Base-by-base conservation (phyloP, 2,888 invertebrate species). In the Cremastinae sp. region DNA sequence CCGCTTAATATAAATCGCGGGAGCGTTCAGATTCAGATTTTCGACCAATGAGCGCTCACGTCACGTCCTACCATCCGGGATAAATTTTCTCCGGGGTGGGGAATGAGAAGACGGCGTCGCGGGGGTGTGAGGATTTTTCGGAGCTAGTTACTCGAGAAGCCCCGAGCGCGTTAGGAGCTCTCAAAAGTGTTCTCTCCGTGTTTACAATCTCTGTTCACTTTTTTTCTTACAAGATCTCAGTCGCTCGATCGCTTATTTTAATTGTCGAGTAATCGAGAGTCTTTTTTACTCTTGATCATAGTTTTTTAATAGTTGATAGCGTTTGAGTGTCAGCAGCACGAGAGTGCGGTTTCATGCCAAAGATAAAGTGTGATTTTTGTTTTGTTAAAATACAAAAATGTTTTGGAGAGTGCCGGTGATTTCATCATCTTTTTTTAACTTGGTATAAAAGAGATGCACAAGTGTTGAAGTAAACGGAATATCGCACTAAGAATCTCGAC, bases 41-140 rank as follows among this genome's bases (percentile, higher is more conserved):
- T 43, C 28, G 16, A 59, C 81, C 81, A 81, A 79, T 81, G 37
- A 35, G 39, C 49, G 39, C 14, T 1, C 16, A 28, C 20, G 68
- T 58, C 51, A 5, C 51, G 53, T 45, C 51, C 65, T 58, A 51
- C 59, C 28, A 28, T 37, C 56, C 58, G 53, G 37, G 22, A 28
- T 7, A 43, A 64, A 20, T 41, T 55, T n/a, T 2, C 8, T 3
- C 62, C 4, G 10, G 49, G 16, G 47, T 64, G 45, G 70, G 56
- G 51, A 58, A 68, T 35, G 73, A 35, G 78, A 62, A 55, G 69
- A 68, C 39, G 20, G 53, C 58, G 41, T 53, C 56, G 79, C 82
- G 80, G 81, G 84, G 85, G 86, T 85, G 84, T 85, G 87, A 84
- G 86, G 83, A 82, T 71, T 73, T 80, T 80, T 66, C 79, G 74